These are phyloP conservation scores for Arizona elegans DNA, from an alignment of 2,113 vertebrate genomes.

Conservation along the genomic window DNA sequence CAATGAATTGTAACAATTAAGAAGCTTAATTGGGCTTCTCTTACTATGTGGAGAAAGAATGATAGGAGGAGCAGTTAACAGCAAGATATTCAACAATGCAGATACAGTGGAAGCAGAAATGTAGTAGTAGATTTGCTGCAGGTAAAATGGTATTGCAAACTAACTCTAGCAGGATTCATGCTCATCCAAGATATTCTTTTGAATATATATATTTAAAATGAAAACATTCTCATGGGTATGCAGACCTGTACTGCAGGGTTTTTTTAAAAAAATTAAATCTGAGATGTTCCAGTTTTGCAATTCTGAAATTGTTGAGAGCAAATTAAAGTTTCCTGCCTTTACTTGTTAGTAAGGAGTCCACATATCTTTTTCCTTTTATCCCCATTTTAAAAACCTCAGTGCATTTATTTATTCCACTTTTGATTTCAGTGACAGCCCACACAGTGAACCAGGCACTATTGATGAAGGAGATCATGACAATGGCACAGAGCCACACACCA, in stretches of 20 bases:
- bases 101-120: neutral
- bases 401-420: constrained; percentile 15
- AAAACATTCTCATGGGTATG: rapidly evolving
- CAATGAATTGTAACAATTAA: neutral
- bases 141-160: neutral
- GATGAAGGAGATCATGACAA: constrained; percentile 94
- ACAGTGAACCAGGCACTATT: constrained; percentile 96
- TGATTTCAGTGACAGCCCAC: constrained; percentile 89
- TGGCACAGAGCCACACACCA: constrained; percentile 94
- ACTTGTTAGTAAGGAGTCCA: rapidly evolving
- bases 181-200: neutral
- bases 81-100: neutral
- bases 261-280: neutral
- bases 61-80: neutral
- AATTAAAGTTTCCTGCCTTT: neutral
- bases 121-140: neutral
- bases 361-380: neutral
- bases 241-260: neutral
- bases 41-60: neutral
- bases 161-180: neutral
- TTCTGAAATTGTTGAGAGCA: neutral
- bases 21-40: neutral
- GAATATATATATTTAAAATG: neutral
- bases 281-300: neutral
- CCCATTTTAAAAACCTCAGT: rapidly evolving